Evolutionary conservation across 2,888 invertebrate genomes (phyloP).

Genomic region (Proisotoma minuta): DNA sequence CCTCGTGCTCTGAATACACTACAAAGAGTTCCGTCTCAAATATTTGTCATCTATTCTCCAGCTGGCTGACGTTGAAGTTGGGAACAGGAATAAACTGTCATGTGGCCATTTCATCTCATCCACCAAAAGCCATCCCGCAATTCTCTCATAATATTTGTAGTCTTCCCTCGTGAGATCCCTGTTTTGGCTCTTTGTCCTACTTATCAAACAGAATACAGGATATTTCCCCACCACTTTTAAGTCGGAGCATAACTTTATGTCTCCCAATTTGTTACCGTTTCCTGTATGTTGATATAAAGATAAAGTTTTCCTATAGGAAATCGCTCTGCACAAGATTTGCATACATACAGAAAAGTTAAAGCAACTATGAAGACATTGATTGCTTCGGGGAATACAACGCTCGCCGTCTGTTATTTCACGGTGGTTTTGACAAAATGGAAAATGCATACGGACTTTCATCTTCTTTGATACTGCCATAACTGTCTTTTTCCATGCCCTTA

Average conservation of each 20-base stretch:
- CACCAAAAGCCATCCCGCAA: background rate
- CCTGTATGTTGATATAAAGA: too few species aligned
- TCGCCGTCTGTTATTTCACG: background rate
- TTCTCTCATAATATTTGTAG: constrained; percentile 7
- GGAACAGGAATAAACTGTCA: background rate
- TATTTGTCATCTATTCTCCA: constrained; percentile 1
- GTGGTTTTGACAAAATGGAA: background rate
- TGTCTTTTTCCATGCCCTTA: too few species aligned
- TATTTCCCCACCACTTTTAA: too few species aligned
- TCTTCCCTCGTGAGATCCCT: constrained; percentile 5
- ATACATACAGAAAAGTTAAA: background rate
- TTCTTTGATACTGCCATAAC: too few species aligned
- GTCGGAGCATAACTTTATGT: too few species aligned
- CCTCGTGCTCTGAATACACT: background rate
- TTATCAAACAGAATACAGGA: constrained; percentile 3
- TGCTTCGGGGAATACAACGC: background rate
- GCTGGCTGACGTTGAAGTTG: background rate
- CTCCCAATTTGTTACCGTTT: too few species aligned
- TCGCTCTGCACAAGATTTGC: background rate
- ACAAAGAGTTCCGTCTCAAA: background rate
- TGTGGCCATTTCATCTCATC: constrained; percentile 5
- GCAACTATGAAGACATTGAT: background rate
- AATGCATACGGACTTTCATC: too few species aligned
- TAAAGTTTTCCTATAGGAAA: too few species aligned
- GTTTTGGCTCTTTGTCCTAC: constrained; percentile 3